Base-by-base conservation (phyloP, 1,140 invertebrate genomes). In the Drosophila bocki region DNA sequence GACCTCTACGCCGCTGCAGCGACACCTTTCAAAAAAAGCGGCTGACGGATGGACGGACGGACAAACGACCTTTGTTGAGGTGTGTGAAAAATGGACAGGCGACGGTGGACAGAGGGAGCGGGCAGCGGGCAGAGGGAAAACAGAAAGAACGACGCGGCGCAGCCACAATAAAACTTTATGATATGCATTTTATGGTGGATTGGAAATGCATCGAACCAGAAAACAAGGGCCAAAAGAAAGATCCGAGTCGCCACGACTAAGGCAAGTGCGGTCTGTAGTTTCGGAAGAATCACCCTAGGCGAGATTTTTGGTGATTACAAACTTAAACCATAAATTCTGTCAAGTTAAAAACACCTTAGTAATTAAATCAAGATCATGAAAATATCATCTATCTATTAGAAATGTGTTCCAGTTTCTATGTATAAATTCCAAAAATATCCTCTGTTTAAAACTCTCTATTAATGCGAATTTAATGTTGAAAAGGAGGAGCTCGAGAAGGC, bases 91-190 rank as follows among this genome's bases (percentile, higher is more conserved):
- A 78, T 78, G 76, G 76, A 53, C 71, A 48, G 41, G 57, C 47
- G 60, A 35, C 29, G 29, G 15, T 19, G 47, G 33, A 50, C 44
- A 50, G n/a, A 26, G 37, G 58, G 47, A 35, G 11, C 13, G 32
- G 60, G 50, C 22, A n/a, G 59, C 11, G 59, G 44, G 9, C 50
- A 13, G 50, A 13, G 42, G 32, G 9, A 68, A 42, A 50, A 71
- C 29, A 59, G 26, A 72, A 75, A 80, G 77, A 70, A 78, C 62
- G 68, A 62, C 71, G 71, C 71, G 76, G 57, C 84, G 67, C 71
- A 83, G 83, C 72, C 57, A 85, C 71, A 90, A 90, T 90, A 90
- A 90, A 90, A 90, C 72, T 90, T 91, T 90, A 90, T 90, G 85
- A 90, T 90, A 85, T 81, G 85, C 81, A 90, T 82, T 85, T 90